Percentiles rank a stretch among this genome's conserved stretches.
Evolutionary conservation across 2,113 vertebrate species (phyloP).

Genomic region (Megalops atlanticus): DNA sequence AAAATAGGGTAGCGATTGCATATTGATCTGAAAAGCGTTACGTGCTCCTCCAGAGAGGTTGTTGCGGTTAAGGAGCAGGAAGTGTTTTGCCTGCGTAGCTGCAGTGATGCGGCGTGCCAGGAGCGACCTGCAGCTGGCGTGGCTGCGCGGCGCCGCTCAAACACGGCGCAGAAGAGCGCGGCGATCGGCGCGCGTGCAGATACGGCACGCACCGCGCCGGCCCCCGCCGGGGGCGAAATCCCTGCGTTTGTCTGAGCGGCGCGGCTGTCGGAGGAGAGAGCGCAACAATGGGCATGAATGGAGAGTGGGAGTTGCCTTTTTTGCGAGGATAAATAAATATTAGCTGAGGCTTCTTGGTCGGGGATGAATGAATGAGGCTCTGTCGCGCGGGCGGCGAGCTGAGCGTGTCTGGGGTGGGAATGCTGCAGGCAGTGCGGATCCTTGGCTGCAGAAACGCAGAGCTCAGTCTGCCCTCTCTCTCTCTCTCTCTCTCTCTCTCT

Average conservation of each 20-base stretch:
- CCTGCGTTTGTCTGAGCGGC: neutral
- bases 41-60: no score
- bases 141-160: neutral
- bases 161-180: neutral
- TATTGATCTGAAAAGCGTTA: neutral
- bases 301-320: conserved; percentile 13
- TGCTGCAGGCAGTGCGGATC: no score
- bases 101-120: neutral
- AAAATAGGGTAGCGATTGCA: neutral
- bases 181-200: no score
- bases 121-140: neutral
- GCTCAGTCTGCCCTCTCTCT: neutral
- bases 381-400: neutral
- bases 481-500: neutral
- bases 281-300: conserved; percentile 17
- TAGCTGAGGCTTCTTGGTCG: neutral
- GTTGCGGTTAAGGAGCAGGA: neutral
- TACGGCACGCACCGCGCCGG: no score
- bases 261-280: neutral
- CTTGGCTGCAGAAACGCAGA: no score
- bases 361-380: neutral
- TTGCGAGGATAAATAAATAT: conserved; percentile 15
- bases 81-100: neutral
- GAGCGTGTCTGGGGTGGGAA: neutral
- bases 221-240: no score